phyloP scores from a whole-genome alignment of 1,140 invertebrate genomes.

The Drosophila biarmipes region DNA sequence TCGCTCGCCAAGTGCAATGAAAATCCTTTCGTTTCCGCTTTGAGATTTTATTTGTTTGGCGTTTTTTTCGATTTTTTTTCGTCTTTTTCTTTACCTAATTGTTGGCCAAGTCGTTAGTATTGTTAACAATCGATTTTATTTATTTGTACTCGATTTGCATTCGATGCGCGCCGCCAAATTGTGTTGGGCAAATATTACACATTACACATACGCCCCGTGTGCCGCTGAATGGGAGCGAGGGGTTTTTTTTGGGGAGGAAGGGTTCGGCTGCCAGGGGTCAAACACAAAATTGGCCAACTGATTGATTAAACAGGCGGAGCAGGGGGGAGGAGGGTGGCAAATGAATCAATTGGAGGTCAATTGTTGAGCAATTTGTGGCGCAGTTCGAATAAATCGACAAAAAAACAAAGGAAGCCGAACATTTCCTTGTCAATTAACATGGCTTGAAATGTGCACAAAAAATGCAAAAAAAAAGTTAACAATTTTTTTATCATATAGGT shows the following conservation, averaged over 20 bases:
- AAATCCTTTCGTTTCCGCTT: constrained; percentile 53
- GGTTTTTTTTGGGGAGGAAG: background rate
- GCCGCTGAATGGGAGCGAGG: constrained; percentile 8
- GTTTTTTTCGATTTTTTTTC: background rate
- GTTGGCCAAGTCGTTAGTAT: constrained; percentile 42
- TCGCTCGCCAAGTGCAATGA: constrained; percentile 41
- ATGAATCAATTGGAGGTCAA: constrained; percentile 54
- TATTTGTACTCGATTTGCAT: constrained; percentile 36
- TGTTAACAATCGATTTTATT: constrained; percentile 53
- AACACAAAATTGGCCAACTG: constrained; percentile 37
- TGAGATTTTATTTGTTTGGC: constrained; percentile 33
- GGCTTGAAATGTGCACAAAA: constrained; percentile 1
- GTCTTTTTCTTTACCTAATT: constrained; percentile 29
- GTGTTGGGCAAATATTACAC: constrained; percentile 57
- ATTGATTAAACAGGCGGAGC: constrained; percentile 33
- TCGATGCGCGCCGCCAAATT: constrained; percentile 49
- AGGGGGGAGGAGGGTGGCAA: background rate
- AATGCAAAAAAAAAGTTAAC: background rate
- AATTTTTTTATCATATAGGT: background rate
- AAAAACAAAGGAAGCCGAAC: constrained; percentile 24
- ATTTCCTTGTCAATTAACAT: constrained; percentile 45
- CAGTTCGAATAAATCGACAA: constrained; percentile 35
- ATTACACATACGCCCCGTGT: constrained; percentile 52
- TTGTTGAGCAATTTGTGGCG: constrained; percentile 51
- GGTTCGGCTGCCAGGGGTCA: constrained; percentile 18